Percentiles rank a stretch among this genome's conserved stretches.
phyloP scores from a whole-genome alignment of 2,888 invertebrate genomes.

The Geophilus truncorum region DNA sequence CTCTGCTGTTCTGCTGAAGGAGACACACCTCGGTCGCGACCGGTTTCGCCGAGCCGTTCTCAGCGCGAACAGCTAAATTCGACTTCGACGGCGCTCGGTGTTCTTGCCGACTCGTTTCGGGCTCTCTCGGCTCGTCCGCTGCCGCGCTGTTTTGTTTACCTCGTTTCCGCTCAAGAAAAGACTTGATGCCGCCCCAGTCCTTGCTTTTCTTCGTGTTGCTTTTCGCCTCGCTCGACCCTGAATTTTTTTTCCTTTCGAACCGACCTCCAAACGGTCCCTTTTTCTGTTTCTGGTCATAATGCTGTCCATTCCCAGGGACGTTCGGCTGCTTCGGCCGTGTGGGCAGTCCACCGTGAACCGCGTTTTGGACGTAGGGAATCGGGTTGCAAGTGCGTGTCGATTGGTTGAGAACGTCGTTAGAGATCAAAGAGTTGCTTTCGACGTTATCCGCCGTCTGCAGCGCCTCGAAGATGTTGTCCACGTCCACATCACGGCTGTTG shows the following conservation, averaged over 20 bases:
- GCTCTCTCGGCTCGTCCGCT: not conserved
- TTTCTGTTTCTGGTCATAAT: constrained; percentile 36
- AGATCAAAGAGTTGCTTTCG: constrained; percentile 48
- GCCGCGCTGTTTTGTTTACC: not conserved
- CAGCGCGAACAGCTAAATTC: not conserved
- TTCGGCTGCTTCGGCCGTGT: constrained; percentile 49
- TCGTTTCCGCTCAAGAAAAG: constrained; percentile 37
- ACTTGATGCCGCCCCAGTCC: constrained; percentile 36
- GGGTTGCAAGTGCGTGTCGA: constrained; percentile 48
- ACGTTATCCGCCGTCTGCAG: constrained; percentile 43
- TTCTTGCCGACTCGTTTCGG: not conserved
- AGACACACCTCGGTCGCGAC: constrained; percentile 36
- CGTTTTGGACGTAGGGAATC: constrained; percentile 69
- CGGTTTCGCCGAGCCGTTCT: constrained; percentile 15
- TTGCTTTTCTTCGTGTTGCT: constrained; percentile 40
- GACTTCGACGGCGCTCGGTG: constrained; percentile 18
- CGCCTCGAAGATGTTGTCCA: constrained; percentile 44
- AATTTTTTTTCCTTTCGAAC: constrained; percentile 33
- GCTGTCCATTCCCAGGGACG: constrained; percentile 44
- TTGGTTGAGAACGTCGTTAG: constrained; percentile 51
- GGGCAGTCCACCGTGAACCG: constrained; percentile 54
- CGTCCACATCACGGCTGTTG: constrained; percentile 19
- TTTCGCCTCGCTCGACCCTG: not conserved
- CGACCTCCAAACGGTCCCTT: constrained; percentile 36
- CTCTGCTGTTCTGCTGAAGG: constrained; percentile 28